Evolutionary conservation across 2,888 invertebrate genomes (phyloP), one percentile per base, ranked within the genome.

Genomic region (Megamerina dolium): DNA sequence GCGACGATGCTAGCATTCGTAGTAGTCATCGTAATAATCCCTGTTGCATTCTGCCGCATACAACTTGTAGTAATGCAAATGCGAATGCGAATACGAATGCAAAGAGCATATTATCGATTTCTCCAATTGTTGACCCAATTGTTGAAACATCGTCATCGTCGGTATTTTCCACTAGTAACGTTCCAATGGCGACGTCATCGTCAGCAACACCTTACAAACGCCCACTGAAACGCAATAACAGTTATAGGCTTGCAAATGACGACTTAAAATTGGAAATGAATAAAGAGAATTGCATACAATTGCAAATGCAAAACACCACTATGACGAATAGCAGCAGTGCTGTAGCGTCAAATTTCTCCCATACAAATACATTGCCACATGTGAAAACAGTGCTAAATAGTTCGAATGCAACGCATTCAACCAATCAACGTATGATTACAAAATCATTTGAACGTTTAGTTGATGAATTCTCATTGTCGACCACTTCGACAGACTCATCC

Each of bases 191-290:
- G 35, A 18, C 23, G 16, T 16, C 32, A 26, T 26, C 34, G 39
- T 31, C 29, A 33, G 26, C 39, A 31, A 37, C 42, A 12, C 48
- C 38, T 43, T 14, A 21, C 38, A 17, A 61, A 33, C 53, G 58
- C 33, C 63, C 63, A 23, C 53, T 88, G 35, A 86, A 85, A 70
- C 82, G 89, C 47, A 87, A 86, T 66, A 86, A 89, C 67, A 89
- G 88, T 71, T 89, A 89, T 65, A 81, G 87, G 52, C 77, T 85
- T 68, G 89, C 89, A 13, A 88, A 88, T 70, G 65, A 64, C 36
- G 65, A 63, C 43, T 52, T 68, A 18, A 63, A 65, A 55, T 56
- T 81, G 80, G 53, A 80, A 81, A 56, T 59, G 58, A 66, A 66
- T 47, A 66, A 61, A 50, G 67, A 65, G 53, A 68, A 60, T 45